Evolutionary conservation across 2,888 invertebrate genomes (phyloP), one percentile per base, ranked within the genome.

Genomic region (Beris chalybata): DNA sequence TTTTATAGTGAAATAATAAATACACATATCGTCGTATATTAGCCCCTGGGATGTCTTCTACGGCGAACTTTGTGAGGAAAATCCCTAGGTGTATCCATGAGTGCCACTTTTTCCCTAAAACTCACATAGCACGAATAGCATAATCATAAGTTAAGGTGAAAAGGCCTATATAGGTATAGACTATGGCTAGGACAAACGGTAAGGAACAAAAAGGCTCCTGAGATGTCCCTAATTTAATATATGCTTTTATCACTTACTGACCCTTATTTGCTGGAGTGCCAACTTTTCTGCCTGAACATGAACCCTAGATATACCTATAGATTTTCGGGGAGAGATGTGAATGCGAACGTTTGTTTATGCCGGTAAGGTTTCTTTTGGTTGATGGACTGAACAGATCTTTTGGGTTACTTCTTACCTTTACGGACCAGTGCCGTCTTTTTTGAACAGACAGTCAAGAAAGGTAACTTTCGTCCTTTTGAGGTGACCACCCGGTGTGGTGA

Each of bases 1-100:
- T 69, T 69, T 69, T 67, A 69, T 67, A 69, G 67, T 67, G 58
- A 69, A 69, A 69, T 66, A 69, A 69, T 69, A 69, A 69, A 69
- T 65, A 65, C 48, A 65, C 65, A 65, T 57, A 65, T 65, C 52
- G 61, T 61, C 61, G 30, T 61, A 61, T 61, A 61, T 61, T 61
- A 61, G 50, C 61, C 38, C 61, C n/a, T 61, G 61, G 61, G 61
- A 61, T 61, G 50, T 32, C 50, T 50, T 61, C 50, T 32, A 50
- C 43, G 31, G 50, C 29, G 50, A 61, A 50, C 61, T 61, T 43
- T 15, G 50, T 61, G 38, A 13, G 50, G 52, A 61, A 50, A 61
- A 61, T 61, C 61, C 61, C 61, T 50, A 61, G 61, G 61, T 61
- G 61, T 61, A 53, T 47, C 31, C 11, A 52, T 29, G 61, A 30